Conservation (phyloP, 2,888 invertebrate species). For the Cantharis nigra region DNA sequence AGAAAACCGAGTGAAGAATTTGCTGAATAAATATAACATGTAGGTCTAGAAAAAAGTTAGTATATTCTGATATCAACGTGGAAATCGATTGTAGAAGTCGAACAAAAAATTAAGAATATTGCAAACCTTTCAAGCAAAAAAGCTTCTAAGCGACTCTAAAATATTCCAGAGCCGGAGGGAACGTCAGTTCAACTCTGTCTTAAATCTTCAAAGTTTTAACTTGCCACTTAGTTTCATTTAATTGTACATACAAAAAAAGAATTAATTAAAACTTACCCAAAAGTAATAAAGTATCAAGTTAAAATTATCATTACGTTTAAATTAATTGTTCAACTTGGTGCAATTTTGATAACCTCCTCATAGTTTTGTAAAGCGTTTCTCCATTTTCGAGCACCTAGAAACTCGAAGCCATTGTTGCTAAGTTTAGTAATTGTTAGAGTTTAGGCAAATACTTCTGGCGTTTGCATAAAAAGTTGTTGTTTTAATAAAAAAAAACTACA, state of each 20-base stretch:
- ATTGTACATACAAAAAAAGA: neutral
- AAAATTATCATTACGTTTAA: neutral
- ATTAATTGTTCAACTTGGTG: neutral
- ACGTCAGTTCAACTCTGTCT: neutral
- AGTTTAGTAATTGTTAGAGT: neutral
- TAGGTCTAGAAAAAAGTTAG: neutral
- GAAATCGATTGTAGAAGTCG: neutral
- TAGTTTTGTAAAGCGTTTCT: neutral
- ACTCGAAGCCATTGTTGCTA: neutral
- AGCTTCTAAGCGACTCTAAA: neutral
- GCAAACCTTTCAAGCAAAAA: neutral
- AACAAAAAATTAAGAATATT: neutral
- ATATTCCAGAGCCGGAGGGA: neutral
- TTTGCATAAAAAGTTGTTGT: neutral
- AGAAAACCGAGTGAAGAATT: neutral
- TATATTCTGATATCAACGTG: neutral
- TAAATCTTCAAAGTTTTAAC: neutral
- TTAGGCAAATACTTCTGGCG: neutral
- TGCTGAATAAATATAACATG: neutral
- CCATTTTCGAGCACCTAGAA: neutral
- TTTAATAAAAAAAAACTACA: neutral
- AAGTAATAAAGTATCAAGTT: neutral
- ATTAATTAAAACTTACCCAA: neutral
- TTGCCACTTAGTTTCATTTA: neutral
- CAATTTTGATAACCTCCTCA: neutral